A percentile compares a stretch with the other conserved stretches of the same genome.
Conservation (phyloP, 2,113 vertebrate genomes). For the Dasyurus viverrinus region DNA sequence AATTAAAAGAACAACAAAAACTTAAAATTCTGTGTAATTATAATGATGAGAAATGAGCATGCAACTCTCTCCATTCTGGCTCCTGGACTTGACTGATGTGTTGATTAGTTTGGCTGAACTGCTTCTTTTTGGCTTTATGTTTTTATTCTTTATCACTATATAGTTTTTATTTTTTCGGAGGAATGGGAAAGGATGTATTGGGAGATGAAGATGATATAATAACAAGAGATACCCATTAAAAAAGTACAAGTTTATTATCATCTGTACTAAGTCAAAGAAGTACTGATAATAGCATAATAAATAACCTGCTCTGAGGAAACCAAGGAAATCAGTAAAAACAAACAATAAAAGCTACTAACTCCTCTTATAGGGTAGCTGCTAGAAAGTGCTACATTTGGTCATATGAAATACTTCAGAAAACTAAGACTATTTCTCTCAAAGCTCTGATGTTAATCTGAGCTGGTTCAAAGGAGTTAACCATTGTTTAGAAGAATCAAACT, state of each 20-base stretch:
- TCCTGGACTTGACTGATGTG: neutral
- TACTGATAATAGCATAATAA: neutral
- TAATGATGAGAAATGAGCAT: neutral
- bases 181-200: neutral
- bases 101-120: neutral
- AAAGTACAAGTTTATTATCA: neutral
- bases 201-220: neutral
- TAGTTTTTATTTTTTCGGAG: neutral
- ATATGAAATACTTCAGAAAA: neutral
- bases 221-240: neutral
- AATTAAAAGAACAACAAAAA: neutral
- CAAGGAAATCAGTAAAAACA: conserved; percentile 3
- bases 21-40: neutral
- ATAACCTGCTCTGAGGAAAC: neutral
- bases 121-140: neutral
- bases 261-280: neutral
- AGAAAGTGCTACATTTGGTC: neutral
- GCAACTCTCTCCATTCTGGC: neutral
- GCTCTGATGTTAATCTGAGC: conserved; percentile 25
- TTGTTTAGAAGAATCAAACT: conserved; percentile 44
- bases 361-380: neutral
- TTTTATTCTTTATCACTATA: neutral
- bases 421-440: conserved; percentile 8
- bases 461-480: conserved; percentile 49
- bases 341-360: neutral